Percentiles rank a stretch among this genome's conserved stretches.
These are phyloP conservation scores for Notothenia rossii DNA, from an alignment of 2,113 vertebrate species.

Conservation along the genomic window DNA sequence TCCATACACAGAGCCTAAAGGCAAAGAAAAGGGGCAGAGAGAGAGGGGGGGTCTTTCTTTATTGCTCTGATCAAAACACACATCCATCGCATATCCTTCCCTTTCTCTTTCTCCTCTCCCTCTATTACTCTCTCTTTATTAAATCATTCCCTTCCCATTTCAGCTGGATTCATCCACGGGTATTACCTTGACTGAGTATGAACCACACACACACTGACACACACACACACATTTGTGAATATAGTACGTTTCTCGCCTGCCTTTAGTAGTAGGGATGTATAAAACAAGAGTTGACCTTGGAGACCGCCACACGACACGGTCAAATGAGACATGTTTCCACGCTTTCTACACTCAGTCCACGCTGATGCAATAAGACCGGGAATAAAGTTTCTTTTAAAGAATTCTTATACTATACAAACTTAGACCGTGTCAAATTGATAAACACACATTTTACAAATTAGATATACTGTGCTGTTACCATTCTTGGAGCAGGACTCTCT, in stretches of 20 bases:
- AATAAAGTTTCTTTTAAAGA: neutral
- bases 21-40: slow-evolving; percentile 61
- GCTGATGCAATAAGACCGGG: slow-evolving; percentile 50
- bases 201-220: slow-evolving; percentile 1
- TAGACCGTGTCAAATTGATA: no score
- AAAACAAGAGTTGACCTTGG: slow-evolving; percentile 50
- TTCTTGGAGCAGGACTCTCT: no score
- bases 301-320: neutral
- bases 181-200: slow-evolving; percentile 53
- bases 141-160: slow-evolving; percentile 74
- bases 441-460: no score
- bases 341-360: neutral
- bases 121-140: slow-evolving; percentile 75
- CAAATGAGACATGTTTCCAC: slow-evolving; percentile 19
- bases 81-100: slow-evolving; percentile 63
- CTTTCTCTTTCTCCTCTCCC: slow-evolving; percentile 43
- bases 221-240: slow-evolving; percentile 23
- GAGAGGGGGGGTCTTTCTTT: slow-evolving; percentile 61
- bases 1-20: slow-evolving; percentile 43
- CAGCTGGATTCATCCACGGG: slow-evolving; percentile 61
- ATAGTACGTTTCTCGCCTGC: slow-evolving; percentile 1
- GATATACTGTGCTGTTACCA: no score
- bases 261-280: slow-evolving; percentile 16
- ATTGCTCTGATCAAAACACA: slow-evolving; percentile 81
- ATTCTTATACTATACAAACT: no score